Percentiles rank a stretch among this genome's conserved stretches.
Conservation (phyloP, 2,888 invertebrate species). For the Orchesella flavescens region DNA sequence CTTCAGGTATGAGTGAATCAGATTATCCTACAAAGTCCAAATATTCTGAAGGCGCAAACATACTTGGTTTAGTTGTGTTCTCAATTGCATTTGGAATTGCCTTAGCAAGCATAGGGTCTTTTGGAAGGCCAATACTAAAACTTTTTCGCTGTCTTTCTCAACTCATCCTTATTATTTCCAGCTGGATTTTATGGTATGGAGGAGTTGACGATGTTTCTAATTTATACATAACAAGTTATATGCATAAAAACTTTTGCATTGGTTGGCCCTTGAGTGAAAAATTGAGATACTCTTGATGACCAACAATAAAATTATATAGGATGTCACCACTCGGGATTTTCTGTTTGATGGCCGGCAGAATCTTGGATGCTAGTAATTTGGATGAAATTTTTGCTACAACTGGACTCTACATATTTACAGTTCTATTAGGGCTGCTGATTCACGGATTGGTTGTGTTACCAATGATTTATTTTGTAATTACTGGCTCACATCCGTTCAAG, state of each 20-base stretch:
- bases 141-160: slow-evolving; percentile 92
- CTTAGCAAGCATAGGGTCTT: slow-evolving; percentile 88
- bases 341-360: slow-evolving; percentile 91
- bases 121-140: slow-evolving; percentile 86
- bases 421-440: slow-evolving; percentile 89
- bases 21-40: slow-evolving; percentile 82
- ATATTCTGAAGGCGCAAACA: slow-evolving; percentile 85
- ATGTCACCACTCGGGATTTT: slow-evolving; percentile 90
- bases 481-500: slow-evolving; percentile 87
- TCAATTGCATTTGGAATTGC: slow-evolving; percentile 92
- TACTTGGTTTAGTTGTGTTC: slow-evolving; percentile 88
- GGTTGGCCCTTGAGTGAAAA: too few species aligned
- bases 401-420: slow-evolving; percentile 94
- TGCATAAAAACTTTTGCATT: too few species aligned
- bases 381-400: slow-evolving; percentile 87
- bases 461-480: slow-evolving; percentile 86
- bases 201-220: not conserved
- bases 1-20: slow-evolving; percentile 56
- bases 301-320: slow-evolving; percentile 78
- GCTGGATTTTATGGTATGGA: slow-evolving; percentile 93
- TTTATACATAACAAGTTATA: too few species aligned
- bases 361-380: slow-evolving; percentile 91
- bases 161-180: slow-evolving; percentile 96
- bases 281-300: too few species aligned
- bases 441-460: slow-evolving; percentile 95